Evolutionary conservation across 2,113 vertebrate genomes (phyloP), one percentile per base, ranked within the genome.

Genomic region (Triplophysa rosa): DNA sequence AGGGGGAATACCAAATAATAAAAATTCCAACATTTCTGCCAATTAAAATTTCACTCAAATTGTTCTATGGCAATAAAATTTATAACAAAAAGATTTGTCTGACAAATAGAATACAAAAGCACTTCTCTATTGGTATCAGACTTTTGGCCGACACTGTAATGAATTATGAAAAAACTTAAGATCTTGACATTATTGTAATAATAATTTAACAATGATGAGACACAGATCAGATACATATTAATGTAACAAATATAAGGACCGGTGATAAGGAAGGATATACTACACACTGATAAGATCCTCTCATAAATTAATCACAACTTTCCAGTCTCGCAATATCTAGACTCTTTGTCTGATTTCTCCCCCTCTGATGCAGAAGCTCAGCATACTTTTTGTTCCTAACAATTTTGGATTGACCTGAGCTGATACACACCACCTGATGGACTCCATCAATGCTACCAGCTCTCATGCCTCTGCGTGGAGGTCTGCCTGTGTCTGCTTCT

Each of bases 401-500:
- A 58, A n/a, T n/a, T 58, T 58, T 58, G 49, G 49, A 58, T 58
- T 58, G 17, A n/a, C 21, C 19, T 21, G 19, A 58, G 54, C 19
- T 10, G 8, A 21, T 8, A 58, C 54, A n/a, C 54, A 19, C 9
- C 19, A 54, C 14, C 49, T 54, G 49, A 54, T 54, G 5, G 1
- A 54, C 23, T 17, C 40, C 70, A 80, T 64, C 70, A 11, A 61
- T 69, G 68, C 63, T 37, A 45, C 73, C 79, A 66, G 23, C 24
- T 42, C 45, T 64, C 10, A 23, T 42, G 17, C 61, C 85, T 85
- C 75, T 78, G 88, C 78, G 89, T 84, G 82, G 87, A 90, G 91
- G 84, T 82, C 84, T 67, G 91, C 86, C 88, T 76, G 62, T 19
- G 76, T 76, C 52, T 78, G 80, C 69, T 52, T 61, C 62, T 77